Evolutionary conservation across 2,113 vertebrate genomes (phyloP), one percentile per base, ranked within the genome.

Genomic region (Brachypodius melanocephalos): DNA sequence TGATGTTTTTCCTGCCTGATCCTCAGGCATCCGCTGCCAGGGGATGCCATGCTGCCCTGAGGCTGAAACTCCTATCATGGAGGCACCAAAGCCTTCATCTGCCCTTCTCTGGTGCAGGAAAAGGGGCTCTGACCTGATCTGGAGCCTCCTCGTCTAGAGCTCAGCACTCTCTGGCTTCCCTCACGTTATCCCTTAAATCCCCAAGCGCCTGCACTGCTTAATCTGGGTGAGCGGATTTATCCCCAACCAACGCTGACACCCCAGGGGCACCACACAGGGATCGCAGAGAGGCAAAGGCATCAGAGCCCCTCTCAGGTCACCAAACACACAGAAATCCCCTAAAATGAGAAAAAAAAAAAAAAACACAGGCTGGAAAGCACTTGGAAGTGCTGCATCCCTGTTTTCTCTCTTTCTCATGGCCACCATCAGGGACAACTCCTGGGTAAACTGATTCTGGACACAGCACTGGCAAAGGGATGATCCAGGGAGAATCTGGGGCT

Each of bases 141-240:
- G 9, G 36, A 77, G 74, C 61, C 61, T 77, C 31, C 65, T 29
- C 25, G 43, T 12, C 66, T 26, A 2, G 40, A 80, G 68, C 36
- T 74, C 89, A 88, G 75, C 57, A 73, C 0, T 4, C 66, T 75
- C 68, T 1, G 0, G 61, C 69, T 89, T 72, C n/a, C 45, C 69
- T 14, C 74, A 72, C 81, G 18, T 91, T 88, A 96, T 61, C 55
- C 78, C 85, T 83, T 95, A 94, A 97, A 94, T 91, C 95, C 71
- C 13, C 32, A 7, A 86, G 74, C 1, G 1, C 58, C 69, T 25
- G 62, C 6, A 5, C 40, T 1, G 4, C 62, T 90, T 95, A 94
- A 95, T 93, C 95, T 14, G 2, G 18, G 62, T 8, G 6, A 94
- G 82, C 6, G 6, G 95, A 93, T 95, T 97, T 93, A 91, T 74